Percentiles rank a stretch among this genome's conserved stretches.
Conservation (phyloP, 2,113 vertebrate genomes). For the Madoqua kirkii region DNA sequence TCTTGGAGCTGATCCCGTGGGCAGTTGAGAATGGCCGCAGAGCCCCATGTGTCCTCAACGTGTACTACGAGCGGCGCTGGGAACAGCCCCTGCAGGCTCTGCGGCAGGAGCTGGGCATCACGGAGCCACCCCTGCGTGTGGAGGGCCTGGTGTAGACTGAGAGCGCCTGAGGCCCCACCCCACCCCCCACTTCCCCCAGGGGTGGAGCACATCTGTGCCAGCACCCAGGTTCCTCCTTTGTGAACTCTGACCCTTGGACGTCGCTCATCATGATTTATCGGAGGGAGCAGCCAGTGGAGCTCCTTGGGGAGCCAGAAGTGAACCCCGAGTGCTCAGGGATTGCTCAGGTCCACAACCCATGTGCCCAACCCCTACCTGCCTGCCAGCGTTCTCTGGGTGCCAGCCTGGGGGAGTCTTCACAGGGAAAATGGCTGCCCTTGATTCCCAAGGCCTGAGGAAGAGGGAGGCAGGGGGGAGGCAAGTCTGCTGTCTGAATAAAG, state of each 20-base stretch:
- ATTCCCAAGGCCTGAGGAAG: not conserved
- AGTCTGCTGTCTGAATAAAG: conserved; percentile 34
- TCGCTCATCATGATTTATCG: not conserved
- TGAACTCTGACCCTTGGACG: not conserved
- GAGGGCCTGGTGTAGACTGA: not conserved
- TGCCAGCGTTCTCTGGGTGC: not conserved
- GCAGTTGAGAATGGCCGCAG: conserved; percentile 84
- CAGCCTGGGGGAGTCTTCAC: not conserved
- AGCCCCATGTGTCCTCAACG: conserved; percentile 85
- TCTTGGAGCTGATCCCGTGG: conserved; percentile 89
- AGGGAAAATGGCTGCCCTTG: not conserved
- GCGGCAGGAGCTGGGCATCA: conserved; percentile 89
- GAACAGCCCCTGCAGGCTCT: conserved; percentile 89
- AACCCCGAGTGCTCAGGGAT: not conserved
- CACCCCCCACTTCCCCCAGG: not conserved
- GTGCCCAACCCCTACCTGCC: not conserved
- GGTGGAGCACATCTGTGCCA: not conserved
- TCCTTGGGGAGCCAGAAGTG: not conserved
- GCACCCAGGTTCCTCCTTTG: not conserved
- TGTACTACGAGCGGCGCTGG: conserved; percentile 95
- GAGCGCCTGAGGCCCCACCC: not conserved
- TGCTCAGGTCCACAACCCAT: too few relatives aligned
- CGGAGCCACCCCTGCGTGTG: conserved; percentile 73
- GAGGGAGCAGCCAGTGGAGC: not conserved
- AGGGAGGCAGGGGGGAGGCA: too few relatives aligned